phyloP scores from a whole-genome alignment of 1,140 invertebrate genomes.

The Pinna nobilis region DNA sequence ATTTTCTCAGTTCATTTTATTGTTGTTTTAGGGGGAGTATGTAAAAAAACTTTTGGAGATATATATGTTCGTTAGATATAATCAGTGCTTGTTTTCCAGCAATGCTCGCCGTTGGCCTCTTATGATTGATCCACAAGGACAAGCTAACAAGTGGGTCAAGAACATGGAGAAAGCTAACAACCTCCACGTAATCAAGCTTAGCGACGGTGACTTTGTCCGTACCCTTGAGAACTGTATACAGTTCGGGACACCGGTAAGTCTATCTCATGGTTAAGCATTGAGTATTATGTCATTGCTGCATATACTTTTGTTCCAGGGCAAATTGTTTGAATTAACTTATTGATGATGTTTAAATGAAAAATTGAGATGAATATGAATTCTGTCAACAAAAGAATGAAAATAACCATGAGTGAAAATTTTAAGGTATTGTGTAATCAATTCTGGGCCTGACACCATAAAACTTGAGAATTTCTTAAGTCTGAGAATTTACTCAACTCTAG shows the following conservation, averaged over 20 bases:
- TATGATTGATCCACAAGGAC: slow-evolving; percentile 76
- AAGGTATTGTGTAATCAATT: too few species aligned
- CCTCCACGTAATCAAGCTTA: slow-evolving; percentile 87
- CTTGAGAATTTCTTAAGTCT: too few species aligned
- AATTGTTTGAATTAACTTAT: neutral
- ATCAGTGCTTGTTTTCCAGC: slow-evolving; percentile 45
- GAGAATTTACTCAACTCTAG: too few species aligned
- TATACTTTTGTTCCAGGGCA: neutral
- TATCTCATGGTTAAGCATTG: too few species aligned
- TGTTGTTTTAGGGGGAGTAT: neutral
- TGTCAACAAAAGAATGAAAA: neutral
- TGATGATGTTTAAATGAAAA: neutral
- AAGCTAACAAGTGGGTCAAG: slow-evolving; percentile 76
- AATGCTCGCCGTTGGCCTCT: slow-evolving; percentile 75
- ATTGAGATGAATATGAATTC: neutral
- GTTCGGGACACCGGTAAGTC: slow-evolving; percentile 83
- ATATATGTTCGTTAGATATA: neutral
- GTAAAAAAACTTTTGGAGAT: neutral
- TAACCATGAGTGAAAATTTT: too few species aligned
- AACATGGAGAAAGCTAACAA: slow-evolving; percentile 84
- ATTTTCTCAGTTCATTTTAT: neutral
- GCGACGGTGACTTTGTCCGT: slow-evolving; percentile 88
- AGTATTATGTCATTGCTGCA: too few species aligned
- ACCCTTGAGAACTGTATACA: slow-evolving; percentile 91
- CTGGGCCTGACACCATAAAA: too few species aligned